These are phyloP conservation scores for Nebria brevicollis DNA, from an alignment of 2,888 invertebrate genomes.

Conservation along the genomic window DNA sequence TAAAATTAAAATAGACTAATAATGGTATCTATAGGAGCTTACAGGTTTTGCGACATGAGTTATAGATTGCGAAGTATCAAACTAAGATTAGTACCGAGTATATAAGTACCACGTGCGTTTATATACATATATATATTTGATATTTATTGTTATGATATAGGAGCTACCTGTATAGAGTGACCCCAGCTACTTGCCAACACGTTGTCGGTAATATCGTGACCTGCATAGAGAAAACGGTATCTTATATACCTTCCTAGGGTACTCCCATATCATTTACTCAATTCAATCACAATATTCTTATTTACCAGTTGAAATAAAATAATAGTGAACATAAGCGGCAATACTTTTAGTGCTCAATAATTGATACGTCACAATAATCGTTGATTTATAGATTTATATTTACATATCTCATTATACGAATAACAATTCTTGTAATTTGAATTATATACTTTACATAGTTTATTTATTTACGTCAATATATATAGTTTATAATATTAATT, in stretches of 20 bases:
- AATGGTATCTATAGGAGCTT: background rate
- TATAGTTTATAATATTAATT: background rate
- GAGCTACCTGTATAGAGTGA: slow-evolving; percentile 14
- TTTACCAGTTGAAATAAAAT: background rate
- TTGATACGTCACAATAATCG: background rate
- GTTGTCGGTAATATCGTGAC: slow-evolving; percentile 20
- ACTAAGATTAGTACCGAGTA: background rate
- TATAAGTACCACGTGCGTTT: background rate
- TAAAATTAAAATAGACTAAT: background rate
- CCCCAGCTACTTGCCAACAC: slow-evolving; percentile 10
- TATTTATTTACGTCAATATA: background rate
- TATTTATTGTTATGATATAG: slow-evolving; percentile 15
- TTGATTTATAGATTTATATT: background rate
- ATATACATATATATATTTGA: background rate
- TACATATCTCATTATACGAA: background rate
- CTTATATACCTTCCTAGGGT: background rate
- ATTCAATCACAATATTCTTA: background rate
- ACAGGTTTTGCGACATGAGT: background rate
- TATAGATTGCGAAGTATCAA: background rate
- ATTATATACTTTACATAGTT: background rate
- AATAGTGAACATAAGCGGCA: too few relatives aligned
- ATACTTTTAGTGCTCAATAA: background rate
- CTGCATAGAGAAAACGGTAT: slow-evolving; percentile 12
- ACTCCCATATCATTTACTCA: background rate
- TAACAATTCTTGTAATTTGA: background rate